Base-by-base conservation (phyloP, 2,797 vertebrate genomes). In the Huso huso region DNA sequence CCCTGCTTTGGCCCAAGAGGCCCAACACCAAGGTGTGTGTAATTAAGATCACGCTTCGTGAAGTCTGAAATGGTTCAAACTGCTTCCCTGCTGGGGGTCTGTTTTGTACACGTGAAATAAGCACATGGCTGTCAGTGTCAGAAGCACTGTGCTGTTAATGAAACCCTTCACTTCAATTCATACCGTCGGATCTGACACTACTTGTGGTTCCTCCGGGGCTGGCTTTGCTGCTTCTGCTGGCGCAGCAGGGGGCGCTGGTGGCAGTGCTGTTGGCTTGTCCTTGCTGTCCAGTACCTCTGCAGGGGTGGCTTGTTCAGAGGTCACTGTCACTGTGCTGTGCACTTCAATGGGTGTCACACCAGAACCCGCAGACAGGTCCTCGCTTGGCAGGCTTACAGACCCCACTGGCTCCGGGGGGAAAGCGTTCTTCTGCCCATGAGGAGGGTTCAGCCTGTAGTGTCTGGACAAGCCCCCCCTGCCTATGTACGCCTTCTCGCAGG, bases 401-500 rank as follows among this genome's bases (percentile, higher is more conserved):
- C 48, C 63, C 55, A 15, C 55, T 8, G 51, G 13, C 11, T 4
- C 23, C 4, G 23, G 23, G 23, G 23, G 8, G 11, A 65, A 72
- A 63, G 75, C 12, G 49, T 82, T 79, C 74, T 76, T 70, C 49
- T 77, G 85, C 49, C 91, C 85, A 0, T 99, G 96, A 51, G 75
- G 79, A 0, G 95, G 94, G 68, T 96, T 91, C 12, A 98, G 89
- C 74, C 87, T 94, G 73, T 95, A 95, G 75, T 98, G 96, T 59
- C 96, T 88, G 72, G 91, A 92, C 73, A 99, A 83, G 7, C 96
- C 95, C 5, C 94, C 94, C 6, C 86, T 85, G 10, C 96, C 95
- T 7, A 99, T 95, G 66, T 98, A 99, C 6, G 93, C 91, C 76
- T 97, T 98, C 48, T 94, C 95, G 63, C 96, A 99, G 6, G 77